Evolutionary conservation across 2,888 invertebrate genomes (phyloP), one percentile per base, ranked within the genome.

Genomic region (Phania funesta): DNA sequence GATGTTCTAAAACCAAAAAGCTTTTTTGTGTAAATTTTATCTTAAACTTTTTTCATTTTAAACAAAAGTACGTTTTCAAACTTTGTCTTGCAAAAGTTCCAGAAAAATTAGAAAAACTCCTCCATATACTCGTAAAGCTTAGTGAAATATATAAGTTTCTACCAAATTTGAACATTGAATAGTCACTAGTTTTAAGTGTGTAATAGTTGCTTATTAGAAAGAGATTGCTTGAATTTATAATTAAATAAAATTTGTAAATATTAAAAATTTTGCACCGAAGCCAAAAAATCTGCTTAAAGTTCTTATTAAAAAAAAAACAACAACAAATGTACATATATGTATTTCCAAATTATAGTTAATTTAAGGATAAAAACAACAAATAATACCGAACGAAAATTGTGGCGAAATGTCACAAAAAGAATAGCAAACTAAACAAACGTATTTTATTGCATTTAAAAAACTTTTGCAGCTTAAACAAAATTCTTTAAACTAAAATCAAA

Each of bases 371-470:
- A 56, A 54, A 56, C 13, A 64, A 38, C 38, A 71, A 58, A 54
- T 64, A 35, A 75, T 67, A 11, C 26, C 32, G 32, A 56, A 67
- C 4, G 16, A 50, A 29, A 38, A 38, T 35, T 48, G 54, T 41
- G 20, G 32, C 73, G 35, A 65, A 65, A 62, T 13, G 16, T 0
- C 46, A 67, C 24, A 32, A 46, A 54, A 32, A 46, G 46, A 60
- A 74, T 11, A 0, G n/a, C 32, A 64, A 60, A 41, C 46, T 20
- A 56, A 48, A 8, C n/a, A 73, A 68, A 35, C 76, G 82, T 77
- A 82, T 76, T 80, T 76, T 48, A 65, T 60, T 84, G 84, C 80
- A 84, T 80, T 82, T 82, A 84, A 44, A 68, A 29, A 70, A 56
- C 3, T 16, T 26, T 24, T 4, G 26, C 38, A 22, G 20, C 41